Evolutionary conservation across 2,888 invertebrate species (phyloP).

Genomic region (Eupithecia pulchellata): DNA sequence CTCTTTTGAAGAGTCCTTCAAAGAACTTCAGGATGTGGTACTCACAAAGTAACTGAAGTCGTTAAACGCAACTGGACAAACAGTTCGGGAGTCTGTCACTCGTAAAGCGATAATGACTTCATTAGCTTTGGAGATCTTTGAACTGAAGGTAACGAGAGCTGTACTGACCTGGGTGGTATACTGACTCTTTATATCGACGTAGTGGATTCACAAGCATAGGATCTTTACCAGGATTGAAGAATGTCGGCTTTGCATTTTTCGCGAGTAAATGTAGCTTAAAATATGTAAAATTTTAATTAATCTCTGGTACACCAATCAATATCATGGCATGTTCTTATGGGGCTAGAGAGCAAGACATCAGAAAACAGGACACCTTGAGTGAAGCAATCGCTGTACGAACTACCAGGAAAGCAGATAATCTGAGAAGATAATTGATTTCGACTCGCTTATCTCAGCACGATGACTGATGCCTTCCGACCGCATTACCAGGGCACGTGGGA

Average conservation of each 20-base stretch:
- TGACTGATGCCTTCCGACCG: conserved; percentile 60
- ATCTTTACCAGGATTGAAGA: no score
- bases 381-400: conserved; percentile 20
- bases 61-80: conserved; percentile 45
- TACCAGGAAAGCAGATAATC: conserved; percentile 16
- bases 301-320: no score
- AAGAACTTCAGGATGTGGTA: conserved; percentile 12
- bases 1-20: background rate
- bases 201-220: background rate
- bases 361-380: background rate
- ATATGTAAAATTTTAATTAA: no score
- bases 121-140: conserved; percentile 16
- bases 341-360: background rate
- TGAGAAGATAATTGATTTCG: conserved; percentile 31
- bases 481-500: conserved; percentile 52
- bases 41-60: conserved; percentile 22
- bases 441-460: conserved; percentile 54
- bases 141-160: background rate
- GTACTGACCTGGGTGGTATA: background rate
- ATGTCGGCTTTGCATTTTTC: no score
- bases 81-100: conserved; percentile 42
- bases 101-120: conserved; percentile 37
- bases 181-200: background rate
- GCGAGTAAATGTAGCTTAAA: no score
- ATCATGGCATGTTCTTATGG: background rate